Evolutionary conservation across 2,888 invertebrate genomes (phyloP), one percentile per base, ranked within the genome.

Genomic region (Lasioglossum morio): DNA sequence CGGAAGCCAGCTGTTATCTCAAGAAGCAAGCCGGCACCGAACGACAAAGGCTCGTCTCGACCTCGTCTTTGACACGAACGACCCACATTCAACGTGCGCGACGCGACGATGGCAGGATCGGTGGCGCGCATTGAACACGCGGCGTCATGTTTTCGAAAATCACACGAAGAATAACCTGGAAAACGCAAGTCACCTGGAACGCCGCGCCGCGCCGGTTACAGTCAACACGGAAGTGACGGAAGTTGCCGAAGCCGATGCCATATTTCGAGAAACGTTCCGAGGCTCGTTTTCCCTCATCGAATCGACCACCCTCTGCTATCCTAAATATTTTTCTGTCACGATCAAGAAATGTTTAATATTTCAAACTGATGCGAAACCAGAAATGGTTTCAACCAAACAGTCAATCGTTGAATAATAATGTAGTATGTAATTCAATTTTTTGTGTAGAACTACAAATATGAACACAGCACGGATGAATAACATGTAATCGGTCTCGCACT

Each of bases 1-100:
- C 88, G 88, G 85, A 89, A 88, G 83, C 87, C 82, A 78, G 81
- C 88, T 87, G 88, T 89, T 89, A 87, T 88, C 88, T 79, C 60
- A 82, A 88, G 88, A 87, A 88, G 81, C 81, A 79, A 87, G 81
- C 87, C 82, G 84, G 86, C 86, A 88, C 76, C 69, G 77, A 75
- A 84, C 84, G 86, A 88, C 86, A 85, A 89, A 88, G 87, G 48
- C 77, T 75, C 84, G 84, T 81, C 76, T 63, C 74, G 86, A 81
- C 84, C 84, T 86, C 81, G 79, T 81, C 85, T 84, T 86, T 78
- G 78, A 80, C 87, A 76, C 81, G 77, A 77, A 48, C 84, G 87
- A 82, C 84, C 85, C 79, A 88, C 70, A 89, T 85, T 81, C 74
- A 63, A 73, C 82, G 46, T 46, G 37, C 73, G 53, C 23, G 48